Evolutionary conservation across 2,797 vertebrate species (phyloP).

Genomic region (Sciaenops ocellatus): DNA sequence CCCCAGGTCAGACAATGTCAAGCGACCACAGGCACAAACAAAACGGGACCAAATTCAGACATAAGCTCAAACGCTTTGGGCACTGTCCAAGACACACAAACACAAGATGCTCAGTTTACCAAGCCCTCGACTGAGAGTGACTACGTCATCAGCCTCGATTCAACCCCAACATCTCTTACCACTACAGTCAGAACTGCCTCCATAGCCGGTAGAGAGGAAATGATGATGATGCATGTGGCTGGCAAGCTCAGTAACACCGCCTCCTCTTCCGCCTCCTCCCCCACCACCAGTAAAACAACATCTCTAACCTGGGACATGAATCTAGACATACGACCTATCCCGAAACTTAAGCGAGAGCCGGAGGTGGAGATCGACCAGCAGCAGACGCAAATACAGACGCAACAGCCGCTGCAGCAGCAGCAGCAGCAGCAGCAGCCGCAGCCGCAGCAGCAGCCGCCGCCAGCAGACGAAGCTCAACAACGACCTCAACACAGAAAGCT

Average conservation of each 20-base stretch:
- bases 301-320: slow-evolving; percentile 77
- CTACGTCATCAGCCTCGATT: slow-evolving; percentile 68
- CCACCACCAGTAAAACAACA: slow-evolving; percentile 51
- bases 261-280: slow-evolving; percentile 44
- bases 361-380: slow-evolving; percentile 74
- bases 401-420: neutral
- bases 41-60: slow-evolving; percentile 77
- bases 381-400: slow-evolving; percentile 49
- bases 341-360: slow-evolving; percentile 78
- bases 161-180: slow-evolving; percentile 65
- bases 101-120: slow-evolving; percentile 68
- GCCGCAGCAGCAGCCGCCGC: slow-evolving; percentile 35
- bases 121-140: slow-evolving; percentile 69
- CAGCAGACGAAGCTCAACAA: slow-evolving; percentile 81
- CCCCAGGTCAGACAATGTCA: slow-evolving; percentile 87
- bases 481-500: slow-evolving; percentile 88
- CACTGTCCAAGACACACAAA: slow-evolving; percentile 69
- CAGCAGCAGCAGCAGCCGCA: slow-evolving; percentile 21
- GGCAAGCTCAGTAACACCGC: slow-evolving; percentile 53
- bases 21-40: slow-evolving; percentile 68
- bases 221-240: slow-evolving; percentile 66
- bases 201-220: slow-evolving; percentile 68
- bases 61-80: slow-evolving; percentile 62
- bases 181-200: slow-evolving; percentile 67
- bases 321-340: slow-evolving; percentile 71